Evolutionary conservation across 2,888 invertebrate species (phyloP).

Genomic region (Acleris emargana): DNA sequence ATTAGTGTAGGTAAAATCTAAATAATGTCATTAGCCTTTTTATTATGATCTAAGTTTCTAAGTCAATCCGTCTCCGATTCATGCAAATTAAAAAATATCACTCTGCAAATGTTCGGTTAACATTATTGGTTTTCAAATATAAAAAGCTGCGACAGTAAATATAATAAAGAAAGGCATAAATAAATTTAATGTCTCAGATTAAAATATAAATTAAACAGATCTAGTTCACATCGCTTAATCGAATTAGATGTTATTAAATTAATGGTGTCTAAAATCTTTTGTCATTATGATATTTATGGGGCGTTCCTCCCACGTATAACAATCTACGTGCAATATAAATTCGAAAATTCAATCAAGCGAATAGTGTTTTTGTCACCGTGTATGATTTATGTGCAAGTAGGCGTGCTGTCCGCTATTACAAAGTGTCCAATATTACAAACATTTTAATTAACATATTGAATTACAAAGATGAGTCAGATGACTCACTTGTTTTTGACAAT

Average conservation of each 20-base stretch:
- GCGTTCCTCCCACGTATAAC: slow-evolving; percentile 23
- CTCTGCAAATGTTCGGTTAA: too few relatives aligned
- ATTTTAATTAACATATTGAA: slow-evolving; percentile 11
- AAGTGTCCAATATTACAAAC: slow-evolving; percentile 9
- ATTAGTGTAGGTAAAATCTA: neutral
- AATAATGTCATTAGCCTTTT: neutral
- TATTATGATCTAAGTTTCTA: too few relatives aligned
- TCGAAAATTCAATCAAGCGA: slow-evolving; percentile 30
- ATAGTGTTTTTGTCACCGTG: slow-evolving; percentile 32
- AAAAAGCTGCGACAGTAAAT: too few relatives aligned
- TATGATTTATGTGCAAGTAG: slow-evolving; percentile 31
- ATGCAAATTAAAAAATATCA: too few relatives aligned
- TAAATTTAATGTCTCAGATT: slow-evolving; percentile 1
- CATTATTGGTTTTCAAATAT: too few relatives aligned
- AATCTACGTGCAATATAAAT: slow-evolving; percentile 26
- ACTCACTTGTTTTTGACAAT: neutral
- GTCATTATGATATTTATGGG: slow-evolving; percentile 26
- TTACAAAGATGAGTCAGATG: neutral
- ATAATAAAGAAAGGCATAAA: neutral
- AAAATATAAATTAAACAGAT: slow-evolving; percentile 27
- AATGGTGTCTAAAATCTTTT: slow-evolving; percentile 29
- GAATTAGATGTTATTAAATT: slow-evolving; percentile 31
- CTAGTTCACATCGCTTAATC: slow-evolving; percentile 31
- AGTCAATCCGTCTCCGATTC: too few relatives aligned
- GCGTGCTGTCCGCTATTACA: slow-evolving; percentile 22